These are phyloP conservation scores for Gadus macrocephalus DNA, from an alignment of 2,113 vertebrate genomes.

Conservation along the genomic window DNA sequence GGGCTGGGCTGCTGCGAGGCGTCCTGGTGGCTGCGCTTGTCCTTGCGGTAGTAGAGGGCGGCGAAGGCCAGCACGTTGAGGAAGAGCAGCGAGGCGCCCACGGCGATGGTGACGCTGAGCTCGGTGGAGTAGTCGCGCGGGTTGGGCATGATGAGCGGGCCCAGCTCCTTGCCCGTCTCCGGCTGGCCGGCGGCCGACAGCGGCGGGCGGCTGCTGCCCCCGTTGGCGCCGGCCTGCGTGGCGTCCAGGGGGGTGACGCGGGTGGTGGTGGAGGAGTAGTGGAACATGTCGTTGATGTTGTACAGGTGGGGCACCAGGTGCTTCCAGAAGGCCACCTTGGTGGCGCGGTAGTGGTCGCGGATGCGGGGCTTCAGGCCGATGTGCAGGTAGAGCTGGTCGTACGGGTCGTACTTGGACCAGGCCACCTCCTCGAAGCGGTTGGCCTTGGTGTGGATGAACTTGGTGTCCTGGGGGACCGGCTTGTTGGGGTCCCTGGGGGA, in stretches of 20 bases:
- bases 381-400: constrained; percentile 95
- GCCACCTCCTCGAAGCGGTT: constrained; percentile 98
- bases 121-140: constrained; percentile 97
- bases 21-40: constrained; percentile 85
- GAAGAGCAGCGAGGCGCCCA: constrained; percentile 95
- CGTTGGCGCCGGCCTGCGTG: constrained; percentile 85
- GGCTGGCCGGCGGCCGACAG: constrained; percentile 78
- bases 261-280: constrained; percentile 95
- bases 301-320: constrained; percentile 97
- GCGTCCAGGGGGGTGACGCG: constrained; percentile 91
- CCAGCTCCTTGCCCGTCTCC: constrained; percentile 79
- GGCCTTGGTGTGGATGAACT: constrained; percentile 99
- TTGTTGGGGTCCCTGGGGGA: constrained; percentile 91
- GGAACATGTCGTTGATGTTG: constrained; percentile 97
- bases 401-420: constrained; percentile 97
- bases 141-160: constrained; percentile 90
- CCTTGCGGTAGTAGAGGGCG: constrained; percentile 97
- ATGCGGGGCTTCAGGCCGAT: constrained; percentile 96
- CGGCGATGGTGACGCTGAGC: constrained; percentile 96
- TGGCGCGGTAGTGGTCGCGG: constrained; percentile 96
- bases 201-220: constrained; percentile 82
- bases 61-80: constrained; percentile 97
- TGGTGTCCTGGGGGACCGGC: constrained; percentile 97
- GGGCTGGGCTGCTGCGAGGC: constrained; percentile 87
- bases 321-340: constrained; percentile 98